Conservation (phyloP, 37 sponge, comb jelly and placozoan genomes). For the Chondrilla cf. caribensis region DNA sequence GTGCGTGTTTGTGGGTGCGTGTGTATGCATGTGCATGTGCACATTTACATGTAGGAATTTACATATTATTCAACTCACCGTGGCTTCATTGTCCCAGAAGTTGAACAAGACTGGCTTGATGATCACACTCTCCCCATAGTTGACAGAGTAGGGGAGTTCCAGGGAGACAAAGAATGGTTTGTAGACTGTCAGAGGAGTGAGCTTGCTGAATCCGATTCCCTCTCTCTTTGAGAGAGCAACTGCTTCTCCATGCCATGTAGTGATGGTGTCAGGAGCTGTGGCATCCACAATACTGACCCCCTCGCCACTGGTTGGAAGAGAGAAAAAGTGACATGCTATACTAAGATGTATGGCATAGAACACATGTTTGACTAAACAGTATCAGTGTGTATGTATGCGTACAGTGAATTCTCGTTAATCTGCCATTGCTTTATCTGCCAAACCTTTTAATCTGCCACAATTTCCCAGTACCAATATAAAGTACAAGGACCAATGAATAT, state of each 20-base stretch:
- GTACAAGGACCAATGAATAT: too few species aligned
- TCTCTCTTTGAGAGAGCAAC: not conserved
- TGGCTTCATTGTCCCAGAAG: not conserved
- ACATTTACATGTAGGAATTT: too few species aligned
- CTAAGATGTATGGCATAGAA: too few species aligned
- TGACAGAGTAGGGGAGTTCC: slow-evolving; percentile 53
- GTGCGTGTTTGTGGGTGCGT: too few species aligned
- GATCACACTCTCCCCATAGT: slow-evolving; percentile 46
- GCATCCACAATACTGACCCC: slow-evolving; percentile 14
- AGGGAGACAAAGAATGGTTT: slow-evolving; percentile 57
- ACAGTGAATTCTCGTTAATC: too few species aligned
- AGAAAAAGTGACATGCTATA: not conserved
- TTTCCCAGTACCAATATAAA: too few species aligned
- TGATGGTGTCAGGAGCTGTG: slow-evolving; percentile 52
- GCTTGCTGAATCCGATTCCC: slow-evolving; percentile 36
- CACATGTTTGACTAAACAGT: too few species aligned
- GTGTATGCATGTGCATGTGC: too few species aligned
- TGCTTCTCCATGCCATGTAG: slow-evolving; percentile 51
- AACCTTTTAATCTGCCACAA: too few species aligned
- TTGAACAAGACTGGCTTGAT: slow-evolving; percentile 45
- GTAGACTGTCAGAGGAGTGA: slow-evolving; percentile 16
- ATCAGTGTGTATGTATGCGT: too few species aligned
- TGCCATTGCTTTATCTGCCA: too few species aligned
- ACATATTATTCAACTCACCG: too few species aligned
- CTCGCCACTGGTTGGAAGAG: not conserved